phyloP scores from a whole-genome alignment of 2,888 invertebrate species.

The Eudasyphora cyanicolor region DNA sequence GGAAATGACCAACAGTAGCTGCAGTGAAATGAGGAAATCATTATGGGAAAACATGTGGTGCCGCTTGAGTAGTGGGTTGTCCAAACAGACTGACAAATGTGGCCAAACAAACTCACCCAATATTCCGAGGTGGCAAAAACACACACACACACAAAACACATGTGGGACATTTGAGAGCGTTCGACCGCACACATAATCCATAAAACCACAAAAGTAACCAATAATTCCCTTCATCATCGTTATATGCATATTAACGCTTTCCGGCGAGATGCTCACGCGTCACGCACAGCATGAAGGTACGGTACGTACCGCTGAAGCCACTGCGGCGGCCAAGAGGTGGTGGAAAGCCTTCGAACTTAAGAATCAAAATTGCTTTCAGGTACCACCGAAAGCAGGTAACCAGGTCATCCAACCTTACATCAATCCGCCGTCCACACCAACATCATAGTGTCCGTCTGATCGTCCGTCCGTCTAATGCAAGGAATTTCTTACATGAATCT shows the following conservation, averaged over 20 bases:
- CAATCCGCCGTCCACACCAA: background rate
- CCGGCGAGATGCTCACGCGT: background rate
- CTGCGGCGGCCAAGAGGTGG: too few species aligned
- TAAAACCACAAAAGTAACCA: slow-evolving; percentile 57
- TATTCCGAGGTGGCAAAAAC: too few species aligned
- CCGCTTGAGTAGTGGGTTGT: slow-evolving; percentile 40
- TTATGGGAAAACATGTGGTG: slow-evolving; percentile 58
- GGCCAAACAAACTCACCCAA: background rate
- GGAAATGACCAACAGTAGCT: background rate
- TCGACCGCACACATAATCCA: slow-evolving; percentile 48
- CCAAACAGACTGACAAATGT: slow-evolving; percentile 34
- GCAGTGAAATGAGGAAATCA: background rate
- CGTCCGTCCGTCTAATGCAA: background rate
- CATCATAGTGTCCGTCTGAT: background rate
- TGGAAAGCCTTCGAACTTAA: slow-evolving; percentile 48
- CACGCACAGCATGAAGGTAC: slow-evolving; percentile 21
- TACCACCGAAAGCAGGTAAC: slow-evolving; percentile 48
- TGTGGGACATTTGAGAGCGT: slow-evolving; percentile 23
- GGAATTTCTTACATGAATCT: background rate
- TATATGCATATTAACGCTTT: slow-evolving; percentile 49
- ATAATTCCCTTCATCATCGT: slow-evolving; percentile 57
- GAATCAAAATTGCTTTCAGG: slow-evolving; percentile 40
- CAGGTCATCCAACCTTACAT: background rate
- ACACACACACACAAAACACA: slow-evolving; percentile 4
- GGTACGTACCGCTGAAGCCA: too few species aligned